Evolutionary conservation across 2,113 vertebrate species (phyloP).

Genomic region (Hystrix brachyura): DNA sequence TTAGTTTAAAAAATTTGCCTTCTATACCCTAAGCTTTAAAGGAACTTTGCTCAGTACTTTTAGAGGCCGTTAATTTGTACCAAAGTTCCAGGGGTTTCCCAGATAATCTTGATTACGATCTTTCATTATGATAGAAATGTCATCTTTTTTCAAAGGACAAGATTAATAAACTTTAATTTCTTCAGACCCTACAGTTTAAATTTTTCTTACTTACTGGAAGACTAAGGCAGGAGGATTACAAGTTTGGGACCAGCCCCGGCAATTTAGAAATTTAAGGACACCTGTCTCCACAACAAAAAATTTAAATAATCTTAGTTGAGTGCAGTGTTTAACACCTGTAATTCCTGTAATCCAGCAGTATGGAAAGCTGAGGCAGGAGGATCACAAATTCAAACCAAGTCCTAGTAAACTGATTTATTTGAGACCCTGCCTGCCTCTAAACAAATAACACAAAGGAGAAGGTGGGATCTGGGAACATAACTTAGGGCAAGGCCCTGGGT

Average conservation of each 20-base stretch:
- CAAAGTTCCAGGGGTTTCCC: not conserved
- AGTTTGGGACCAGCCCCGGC: not conserved
- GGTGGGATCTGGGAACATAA: not conserved
- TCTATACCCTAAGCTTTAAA: no score
- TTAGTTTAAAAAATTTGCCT: not conserved
- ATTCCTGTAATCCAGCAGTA: not conserved
- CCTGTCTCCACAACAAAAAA: not conserved
- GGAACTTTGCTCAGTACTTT: not conserved
- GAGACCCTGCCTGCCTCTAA: not conserved
- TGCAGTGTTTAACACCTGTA: not conserved
- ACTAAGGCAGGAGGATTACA: not conserved
- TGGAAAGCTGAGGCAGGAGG: not conserved
- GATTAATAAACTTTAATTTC: not conserved
- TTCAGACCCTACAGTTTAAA: slow-evolving; percentile 19
- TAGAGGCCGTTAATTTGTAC: not conserved
- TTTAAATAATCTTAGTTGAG: not conserved
- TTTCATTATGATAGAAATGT: not conserved
- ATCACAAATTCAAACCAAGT: not conserved
- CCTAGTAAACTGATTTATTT: not conserved
- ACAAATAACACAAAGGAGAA: not conserved
- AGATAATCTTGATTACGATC: not conserved
- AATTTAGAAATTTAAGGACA: not conserved
- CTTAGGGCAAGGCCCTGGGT: not conserved
- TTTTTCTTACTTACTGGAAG: not conserved
- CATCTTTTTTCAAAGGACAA: slow-evolving; percentile 49